phyloP scores from a whole-genome alignment of 2,888 invertebrate genomes.

The Cyaniris semiargus region DNA sequence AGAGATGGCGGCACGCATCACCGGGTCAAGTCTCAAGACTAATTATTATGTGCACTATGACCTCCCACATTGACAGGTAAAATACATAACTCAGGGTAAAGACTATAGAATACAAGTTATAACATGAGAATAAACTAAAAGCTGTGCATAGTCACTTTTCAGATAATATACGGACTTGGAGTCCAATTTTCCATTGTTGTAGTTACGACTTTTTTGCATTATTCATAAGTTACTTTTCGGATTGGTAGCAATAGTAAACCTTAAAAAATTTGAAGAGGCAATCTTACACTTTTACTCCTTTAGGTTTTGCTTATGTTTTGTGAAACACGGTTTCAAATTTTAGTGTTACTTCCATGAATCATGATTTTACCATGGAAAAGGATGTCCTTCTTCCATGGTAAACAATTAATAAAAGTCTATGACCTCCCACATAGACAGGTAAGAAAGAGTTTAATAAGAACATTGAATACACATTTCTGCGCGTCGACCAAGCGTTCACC shows the following conservation, averaged over 20 bases:
- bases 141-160: no score
- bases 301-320: no score
- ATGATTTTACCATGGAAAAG: no score
- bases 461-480: constrained; percentile 56
- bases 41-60: constrained; percentile 50
- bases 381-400: background rate
- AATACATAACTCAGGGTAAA: background rate
- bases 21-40: constrained; percentile 52
- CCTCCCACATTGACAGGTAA: constrained; percentile 44
- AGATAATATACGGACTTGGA: background rate
- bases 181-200: background rate
- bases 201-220: constrained; percentile 6
- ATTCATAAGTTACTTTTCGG: background rate
- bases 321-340: no score
- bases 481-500: constrained; percentile 64
- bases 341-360: no score
- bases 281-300: no score
- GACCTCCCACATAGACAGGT: constrained; percentile 43
- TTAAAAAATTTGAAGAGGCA: no score
- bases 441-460: constrained; percentile 42
- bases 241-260: background rate
- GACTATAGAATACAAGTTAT: no score
- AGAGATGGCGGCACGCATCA: constrained; percentile 78
- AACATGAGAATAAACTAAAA: no score
- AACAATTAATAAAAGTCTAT: constrained; percentile 3